Evolutionary conservation across 1,140 invertebrate genomes (phyloP).

Genomic region (Calliopsis andreniformis): DNA sequence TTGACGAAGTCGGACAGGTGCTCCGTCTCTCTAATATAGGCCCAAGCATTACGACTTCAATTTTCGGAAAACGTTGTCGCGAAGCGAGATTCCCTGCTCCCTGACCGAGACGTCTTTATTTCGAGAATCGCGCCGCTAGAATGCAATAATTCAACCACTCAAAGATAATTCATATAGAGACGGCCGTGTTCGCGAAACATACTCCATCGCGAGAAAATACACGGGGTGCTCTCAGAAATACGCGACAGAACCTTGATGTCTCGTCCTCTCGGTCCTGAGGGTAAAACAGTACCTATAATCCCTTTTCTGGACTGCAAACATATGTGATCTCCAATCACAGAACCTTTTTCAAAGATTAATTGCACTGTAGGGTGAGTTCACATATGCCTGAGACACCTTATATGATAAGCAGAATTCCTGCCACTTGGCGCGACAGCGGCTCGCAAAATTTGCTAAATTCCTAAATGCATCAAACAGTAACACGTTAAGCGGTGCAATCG

Average conservation of each 20-base stretch:
- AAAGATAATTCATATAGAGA: constrained; percentile 52
- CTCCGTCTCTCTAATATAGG: constrained; percentile 51
- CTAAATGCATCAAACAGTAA: not conserved
- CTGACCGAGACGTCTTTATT: constrained; percentile 56
- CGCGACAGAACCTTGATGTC: no score
- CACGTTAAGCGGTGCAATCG: not conserved
- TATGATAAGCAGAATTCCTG: constrained; percentile 45
- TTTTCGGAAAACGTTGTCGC: constrained; percentile 53
- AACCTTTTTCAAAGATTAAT: no score
- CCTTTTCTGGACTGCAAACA: no score
- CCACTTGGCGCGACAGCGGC: constrained; percentile 11
- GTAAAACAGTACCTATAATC: no score
- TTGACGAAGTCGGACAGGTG: constrained; percentile 57
- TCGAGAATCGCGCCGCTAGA: constrained; percentile 43
- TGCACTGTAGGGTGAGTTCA: no score
- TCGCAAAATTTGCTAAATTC: constrained; percentile 15
- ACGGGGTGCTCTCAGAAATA: no score
- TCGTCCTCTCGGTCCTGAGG: no score
- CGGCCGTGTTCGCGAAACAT: constrained; percentile 1
- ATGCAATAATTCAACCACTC: constrained; percentile 42
- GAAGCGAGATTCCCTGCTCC: constrained; percentile 20
- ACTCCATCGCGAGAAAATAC: constrained; percentile 22
- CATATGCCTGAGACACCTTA: no score
- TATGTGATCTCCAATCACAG: no score
- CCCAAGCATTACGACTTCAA: constrained; percentile 37